Conservation (phyloP, 2,113 vertebrate genomes). For the Cyprinus carpio region DNA sequence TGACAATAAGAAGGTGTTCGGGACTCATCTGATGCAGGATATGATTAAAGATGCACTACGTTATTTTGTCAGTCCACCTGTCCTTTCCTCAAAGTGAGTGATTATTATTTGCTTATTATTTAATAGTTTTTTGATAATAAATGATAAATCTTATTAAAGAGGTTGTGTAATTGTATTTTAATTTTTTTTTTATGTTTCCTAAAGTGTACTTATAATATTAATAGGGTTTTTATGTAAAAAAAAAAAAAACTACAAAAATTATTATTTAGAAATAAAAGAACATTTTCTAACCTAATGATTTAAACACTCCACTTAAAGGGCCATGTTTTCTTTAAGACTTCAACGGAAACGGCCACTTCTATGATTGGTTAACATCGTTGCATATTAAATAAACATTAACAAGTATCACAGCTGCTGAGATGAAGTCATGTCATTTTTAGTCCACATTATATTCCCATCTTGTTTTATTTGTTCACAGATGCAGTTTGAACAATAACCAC, state of each 20-base stretch:
- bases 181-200: background rate
- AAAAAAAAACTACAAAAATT: too few species aligned
- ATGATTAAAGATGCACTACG: constrained; percentile 98
- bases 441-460: background rate
- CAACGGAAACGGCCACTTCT: background rate
- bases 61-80: constrained; percentile 95
- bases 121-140: background rate
- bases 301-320: background rate
- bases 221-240: background rate
- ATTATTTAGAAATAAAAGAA: background rate
- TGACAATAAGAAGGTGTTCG: constrained; percentile 98
- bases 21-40: constrained; percentile 97
- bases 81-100: constrained; percentile 94
- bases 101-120: background rate
- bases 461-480: constrained; percentile 75
- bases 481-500: constrained; percentile 96
- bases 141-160: background rate
- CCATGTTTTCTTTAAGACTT: background rate
- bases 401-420: background rate
- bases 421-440: background rate
- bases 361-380: background rate
- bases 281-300: background rate
- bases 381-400: background rate
- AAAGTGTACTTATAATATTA: background rate
- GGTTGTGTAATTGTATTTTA: background rate